Evolutionary conservation across 2,888 invertebrate genomes (phyloP).

Genomic region (Eulithis testata): DNA sequence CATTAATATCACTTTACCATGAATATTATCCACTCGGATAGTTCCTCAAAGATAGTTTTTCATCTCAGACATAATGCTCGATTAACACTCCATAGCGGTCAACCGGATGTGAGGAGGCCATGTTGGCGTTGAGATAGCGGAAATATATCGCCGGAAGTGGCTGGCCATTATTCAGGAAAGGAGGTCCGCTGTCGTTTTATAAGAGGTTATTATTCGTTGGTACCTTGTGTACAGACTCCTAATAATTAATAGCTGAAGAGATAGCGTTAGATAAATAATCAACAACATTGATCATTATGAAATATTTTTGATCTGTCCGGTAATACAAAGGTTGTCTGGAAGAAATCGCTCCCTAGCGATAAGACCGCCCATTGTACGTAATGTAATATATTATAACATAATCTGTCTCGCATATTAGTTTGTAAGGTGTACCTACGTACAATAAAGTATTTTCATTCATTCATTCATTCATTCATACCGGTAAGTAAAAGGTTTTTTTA

Average conservation of each 20-base stretch:
- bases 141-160: slow-evolving; percentile 82
- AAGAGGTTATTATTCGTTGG: slow-evolving; percentile 69
- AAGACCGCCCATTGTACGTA: no score
- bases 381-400: no score
- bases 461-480: no score
- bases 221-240: slow-evolving; percentile 36
- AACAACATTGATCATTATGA: no score
- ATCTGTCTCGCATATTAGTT: no score
- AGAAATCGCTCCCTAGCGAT: no score
- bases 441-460: no score
- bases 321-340: no score
- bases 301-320: no score
- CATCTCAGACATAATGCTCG: slow-evolving; percentile 80
- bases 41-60: slow-evolving; percentile 70
- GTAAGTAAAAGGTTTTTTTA: no score
- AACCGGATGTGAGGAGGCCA: slow-evolving; percentile 77
- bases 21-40: slow-evolving; percentile 60
- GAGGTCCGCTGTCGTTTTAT: slow-evolving; percentile 75
- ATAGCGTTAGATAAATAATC: slow-evolving; percentile 3
- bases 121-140: slow-evolving; percentile 80
- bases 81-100: slow-evolving; percentile 83
- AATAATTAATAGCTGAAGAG: slow-evolving; percentile 22
- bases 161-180: slow-evolving; percentile 80
- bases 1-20: slow-evolving; percentile 43
- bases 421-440: no score